Evolutionary conservation across 2,797 vertebrate genomes (phyloP), one percentile per base, ranked within the genome.

Genomic region (Valencia hispanica): DNA sequence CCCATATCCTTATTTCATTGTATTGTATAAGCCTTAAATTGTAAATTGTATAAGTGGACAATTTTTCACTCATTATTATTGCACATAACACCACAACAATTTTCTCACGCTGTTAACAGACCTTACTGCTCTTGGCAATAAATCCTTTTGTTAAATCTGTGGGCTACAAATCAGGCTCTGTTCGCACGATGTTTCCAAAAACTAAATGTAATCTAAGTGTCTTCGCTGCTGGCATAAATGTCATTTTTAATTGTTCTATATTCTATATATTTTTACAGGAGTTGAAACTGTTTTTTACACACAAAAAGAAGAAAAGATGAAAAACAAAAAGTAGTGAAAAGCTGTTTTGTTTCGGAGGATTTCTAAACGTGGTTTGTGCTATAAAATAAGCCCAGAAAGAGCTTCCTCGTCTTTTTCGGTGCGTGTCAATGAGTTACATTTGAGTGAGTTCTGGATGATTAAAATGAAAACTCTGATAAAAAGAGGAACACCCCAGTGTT

Each of bases 391-490:
- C 43, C 47, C 15, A 7, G 66, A 84, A 81, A 78, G n/a, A 65
- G 0, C 76, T 80, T 85, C 80, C 77, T 70, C 30, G 9, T 36
- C 68, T 68, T 61, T 32, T 20, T 30, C 45, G 2, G 0, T 25
- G 55, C 43, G 50, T n/a, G n/a, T 39, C 50, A 32, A 71, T 6
- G 0, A 53, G 76, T 77, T 73, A 73, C 61, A 39, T 74, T 69
- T 78, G 74, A 79, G 77, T 69, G 81, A 74, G 74, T 73, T 81
- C 83, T 89, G 85, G 90, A 88, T 82, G 73, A 77, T 89, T 75
- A 34, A 80, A 86, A 84, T 30, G 76, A 89, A 73, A 71, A 18
- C 22, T 41, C 50, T 9, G 32, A 88, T 81, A 89, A 91, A 68
- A 89, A 82, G 82, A 73, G 72, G 0, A 77, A 25, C 72, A 79